Evolutionary conservation across 2,888 invertebrate species (phyloP), one percentile per base, ranked within the genome.

Genomic region (Bimastos eiseni): DNA sequence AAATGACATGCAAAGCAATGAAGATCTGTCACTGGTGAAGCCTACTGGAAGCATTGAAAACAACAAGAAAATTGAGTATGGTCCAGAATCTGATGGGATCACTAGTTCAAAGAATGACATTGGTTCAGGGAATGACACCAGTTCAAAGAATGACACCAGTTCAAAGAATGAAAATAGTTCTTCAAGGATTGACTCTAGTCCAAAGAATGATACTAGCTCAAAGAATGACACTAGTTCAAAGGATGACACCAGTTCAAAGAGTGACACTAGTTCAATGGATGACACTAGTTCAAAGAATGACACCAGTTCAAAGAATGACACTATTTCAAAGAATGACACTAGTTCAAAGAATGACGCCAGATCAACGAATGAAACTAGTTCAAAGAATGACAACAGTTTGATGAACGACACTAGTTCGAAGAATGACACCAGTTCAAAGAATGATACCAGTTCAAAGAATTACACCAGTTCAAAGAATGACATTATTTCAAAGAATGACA

Each of bases 311-410:
- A 90, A 90, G n/a, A 90, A 33, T n/a, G 90, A 41, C 41, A 13
- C 30, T 41, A 17, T 6, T 88, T 88, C n/a, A 15, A n/a, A 36
- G 33, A 37, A 88, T 34, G 37, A 37, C 49, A 49, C 49, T 49
- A 49, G 24, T 33, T 90, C 55, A 21, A 90, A 90, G n/a, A 90
- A 33, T n/a, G 90, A 41, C 41, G n/a, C 30, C 13, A 17, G 37
- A 15, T 88, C n/a, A 15, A n/a, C 8, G 33, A 37, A 88, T 34
- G 37, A 37, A n/a, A 49, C 49, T 49, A 49, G 24, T 33, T 90
- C 55, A 21, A 90, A 90, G n/a, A 90, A 33, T n/a, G 90, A 41
- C 41, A 13, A n/a, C n/a, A n/a, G n/a, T n/a, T n/a, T n/a, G n/a
- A n/a, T n/a, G n/a, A n/a, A n/a, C n/a, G n/a, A n/a, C n/a, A n/a